Conservation (phyloP, 2,888 invertebrate species). For the Kryphioiulus occultus region DNA sequence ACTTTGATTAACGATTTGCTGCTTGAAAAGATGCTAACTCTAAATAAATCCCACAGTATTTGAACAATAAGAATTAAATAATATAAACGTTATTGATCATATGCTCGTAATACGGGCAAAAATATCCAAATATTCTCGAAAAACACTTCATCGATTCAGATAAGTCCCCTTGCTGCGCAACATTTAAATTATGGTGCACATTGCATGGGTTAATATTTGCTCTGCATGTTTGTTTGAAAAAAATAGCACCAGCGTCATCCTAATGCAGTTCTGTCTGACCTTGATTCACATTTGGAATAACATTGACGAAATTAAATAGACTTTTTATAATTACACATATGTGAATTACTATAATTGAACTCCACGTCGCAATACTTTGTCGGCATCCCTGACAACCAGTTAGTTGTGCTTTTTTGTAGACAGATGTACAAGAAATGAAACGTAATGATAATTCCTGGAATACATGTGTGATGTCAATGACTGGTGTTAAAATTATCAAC, state of each 20-base stretch:
- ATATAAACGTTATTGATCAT: too few relatives aligned
- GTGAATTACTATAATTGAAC: background rate
- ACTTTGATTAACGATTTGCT: too few relatives aligned
- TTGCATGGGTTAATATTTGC: background rate
- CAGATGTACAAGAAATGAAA: background rate
- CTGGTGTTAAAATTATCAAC: too few relatives aligned
- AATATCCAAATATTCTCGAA: too few relatives aligned
- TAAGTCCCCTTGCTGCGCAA: background rate
- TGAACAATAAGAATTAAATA: too few relatives aligned
- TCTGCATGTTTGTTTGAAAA: background rate
- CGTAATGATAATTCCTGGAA: background rate
- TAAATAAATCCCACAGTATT: too few relatives aligned
- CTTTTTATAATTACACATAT: background rate
- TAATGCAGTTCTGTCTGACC: background rate
- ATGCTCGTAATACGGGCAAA: too few relatives aligned
- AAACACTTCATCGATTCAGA: background rate
- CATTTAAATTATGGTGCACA: too few relatives aligned
- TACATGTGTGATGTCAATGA: background rate
- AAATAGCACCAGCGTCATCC: background rate
- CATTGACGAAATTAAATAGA: background rate
- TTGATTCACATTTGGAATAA: background rate
- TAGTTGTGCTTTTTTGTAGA: background rate
- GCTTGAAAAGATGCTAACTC: too few relatives aligned
- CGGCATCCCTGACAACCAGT: background rate
- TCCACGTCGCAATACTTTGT: background rate